Evolutionary conservation across 2,888 invertebrate genomes (phyloP).

Genomic region (Lapara coniferarum): DNA sequence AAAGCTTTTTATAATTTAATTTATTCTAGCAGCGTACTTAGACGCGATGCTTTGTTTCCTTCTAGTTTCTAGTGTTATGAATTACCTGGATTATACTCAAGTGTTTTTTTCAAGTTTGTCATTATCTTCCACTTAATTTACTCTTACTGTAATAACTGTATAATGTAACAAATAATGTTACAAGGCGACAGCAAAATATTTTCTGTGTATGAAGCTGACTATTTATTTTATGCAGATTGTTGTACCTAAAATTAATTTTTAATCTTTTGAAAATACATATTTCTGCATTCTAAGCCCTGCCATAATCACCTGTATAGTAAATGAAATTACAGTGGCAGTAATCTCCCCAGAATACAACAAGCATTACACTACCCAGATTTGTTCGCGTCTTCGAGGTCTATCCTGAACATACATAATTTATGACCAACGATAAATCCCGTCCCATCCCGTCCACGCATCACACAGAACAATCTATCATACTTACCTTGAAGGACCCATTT

Average conservation of each 20-base stretch:
- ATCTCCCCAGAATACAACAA: too few relatives aligned
- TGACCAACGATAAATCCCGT: neutral
- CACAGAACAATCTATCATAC: neutral
- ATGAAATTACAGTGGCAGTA: too few relatives aligned
- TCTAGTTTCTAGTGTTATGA: neutral
- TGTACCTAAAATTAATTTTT: too few relatives aligned
- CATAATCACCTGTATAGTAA: too few relatives aligned
- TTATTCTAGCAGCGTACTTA: conserved; percentile 1
- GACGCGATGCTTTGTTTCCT: neutral
- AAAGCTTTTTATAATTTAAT: conserved; percentile 17
- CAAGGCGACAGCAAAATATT: too few relatives aligned
- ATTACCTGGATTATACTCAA: neutral
- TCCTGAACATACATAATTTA: conserved; percentile 5
- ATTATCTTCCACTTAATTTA: neutral
- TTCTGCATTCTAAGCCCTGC: too few relatives aligned
- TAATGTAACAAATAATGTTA: too few relatives aligned
- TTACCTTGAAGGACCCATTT: neutral
- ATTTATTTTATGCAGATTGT: too few relatives aligned
- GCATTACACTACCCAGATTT: neutral
- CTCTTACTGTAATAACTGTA: neutral
- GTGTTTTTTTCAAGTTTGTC: neutral
- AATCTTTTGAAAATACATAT: too few relatives aligned
- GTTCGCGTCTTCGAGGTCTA: neutral
- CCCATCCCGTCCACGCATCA: neutral
- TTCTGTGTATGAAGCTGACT: too few relatives aligned